These are phyloP conservation scores for Tetragonula clypearis DNA, from an alignment of 1,140 invertebrate species.

Conservation along the genomic window DNA sequence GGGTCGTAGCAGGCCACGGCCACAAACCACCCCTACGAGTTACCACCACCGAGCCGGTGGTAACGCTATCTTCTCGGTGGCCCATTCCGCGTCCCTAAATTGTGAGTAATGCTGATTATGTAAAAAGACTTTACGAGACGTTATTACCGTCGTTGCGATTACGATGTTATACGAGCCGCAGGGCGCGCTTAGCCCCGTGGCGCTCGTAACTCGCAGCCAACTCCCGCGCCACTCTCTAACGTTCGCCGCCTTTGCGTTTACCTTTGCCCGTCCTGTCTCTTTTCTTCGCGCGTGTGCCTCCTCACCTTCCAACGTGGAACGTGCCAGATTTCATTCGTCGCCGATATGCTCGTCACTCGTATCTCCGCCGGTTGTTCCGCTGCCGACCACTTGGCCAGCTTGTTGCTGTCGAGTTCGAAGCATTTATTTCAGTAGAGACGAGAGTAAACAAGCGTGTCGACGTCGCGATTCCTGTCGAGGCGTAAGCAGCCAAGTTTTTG, in stretches of 20 bases:
- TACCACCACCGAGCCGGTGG: slow-evolving; percentile 4
- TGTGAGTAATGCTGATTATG: slow-evolving; percentile 73
- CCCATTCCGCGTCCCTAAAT: slow-evolving; percentile 66
- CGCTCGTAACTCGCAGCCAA: slow-evolving; percentile 58
- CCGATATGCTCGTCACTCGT: not conserved
- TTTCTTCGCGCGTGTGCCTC: slow-evolving; percentile 15
- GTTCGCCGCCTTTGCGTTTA: slow-evolving; percentile 2
- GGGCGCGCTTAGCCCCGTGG: slow-evolving; percentile 59
- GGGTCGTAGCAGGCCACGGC: slow-evolving; percentile 52
- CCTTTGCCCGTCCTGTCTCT: not conserved
- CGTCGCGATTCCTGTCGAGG: not conserved
- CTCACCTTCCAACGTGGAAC: not conserved
- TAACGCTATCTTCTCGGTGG: slow-evolving; percentile 51
- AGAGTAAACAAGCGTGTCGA: not conserved
- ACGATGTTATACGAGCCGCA: slow-evolving; percentile 70
- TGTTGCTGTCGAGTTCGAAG: not conserved
- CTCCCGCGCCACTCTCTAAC: not conserved
- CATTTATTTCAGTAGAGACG: not conserved
- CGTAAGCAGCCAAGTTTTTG: not conserved
- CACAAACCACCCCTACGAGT: slow-evolving; percentile 57
- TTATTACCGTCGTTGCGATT: slow-evolving; percentile 72
- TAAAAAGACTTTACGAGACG: slow-evolving; percentile 74
- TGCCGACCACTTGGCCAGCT: no score
- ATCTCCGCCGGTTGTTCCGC: not conserved
- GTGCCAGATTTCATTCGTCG: not conserved